Evolutionary conservation across 2,797 vertebrate genomes (phyloP).

Genomic region (Gambusia yucatana): DNA sequence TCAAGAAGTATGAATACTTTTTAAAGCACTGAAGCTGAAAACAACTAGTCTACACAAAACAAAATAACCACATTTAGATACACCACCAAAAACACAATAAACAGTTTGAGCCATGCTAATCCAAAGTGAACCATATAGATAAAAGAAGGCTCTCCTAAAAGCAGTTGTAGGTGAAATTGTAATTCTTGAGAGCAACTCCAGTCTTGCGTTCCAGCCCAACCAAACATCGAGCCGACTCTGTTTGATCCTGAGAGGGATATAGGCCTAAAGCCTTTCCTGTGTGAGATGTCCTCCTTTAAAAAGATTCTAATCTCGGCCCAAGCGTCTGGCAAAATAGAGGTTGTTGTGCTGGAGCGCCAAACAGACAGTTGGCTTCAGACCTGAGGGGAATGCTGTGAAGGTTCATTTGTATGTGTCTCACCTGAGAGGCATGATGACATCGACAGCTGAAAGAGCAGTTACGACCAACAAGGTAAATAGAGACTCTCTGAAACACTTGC

Average conservation of each 20-base stretch:
- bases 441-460: conserved; percentile 40
- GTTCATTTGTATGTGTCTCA: conserved; percentile 59
- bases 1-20: not conserved
- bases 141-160: conserved; percentile 54
- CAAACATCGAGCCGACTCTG: conserved; percentile 69
- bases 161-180: conserved; percentile 56
- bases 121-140: conserved; percentile 30
- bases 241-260: conserved; percentile 81
- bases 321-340: conserved; percentile 80
- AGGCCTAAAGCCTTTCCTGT: conserved; percentile 72
- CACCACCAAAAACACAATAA: conserved; percentile 33
- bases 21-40: not conserved
- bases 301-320: conserved; percentile 79
- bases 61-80: conserved; percentile 31
- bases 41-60: not conserved
- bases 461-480: conserved; percentile 49
- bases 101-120: conserved; percentile 39
- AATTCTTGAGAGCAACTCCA: conserved; percentile 59
- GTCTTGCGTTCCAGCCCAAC: conserved; percentile 56
- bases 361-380: conserved; percentile 69
- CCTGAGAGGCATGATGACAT: conserved; percentile 48
- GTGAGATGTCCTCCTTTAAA: conserved; percentile 78
- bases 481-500: conserved; percentile 41
- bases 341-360: conserved; percentile 64
- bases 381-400: conserved; percentile 67